Evolutionary conservation across 2,797 vertebrate genomes (phyloP).

Genomic region (Tenualosa thibaudeaui): DNA sequence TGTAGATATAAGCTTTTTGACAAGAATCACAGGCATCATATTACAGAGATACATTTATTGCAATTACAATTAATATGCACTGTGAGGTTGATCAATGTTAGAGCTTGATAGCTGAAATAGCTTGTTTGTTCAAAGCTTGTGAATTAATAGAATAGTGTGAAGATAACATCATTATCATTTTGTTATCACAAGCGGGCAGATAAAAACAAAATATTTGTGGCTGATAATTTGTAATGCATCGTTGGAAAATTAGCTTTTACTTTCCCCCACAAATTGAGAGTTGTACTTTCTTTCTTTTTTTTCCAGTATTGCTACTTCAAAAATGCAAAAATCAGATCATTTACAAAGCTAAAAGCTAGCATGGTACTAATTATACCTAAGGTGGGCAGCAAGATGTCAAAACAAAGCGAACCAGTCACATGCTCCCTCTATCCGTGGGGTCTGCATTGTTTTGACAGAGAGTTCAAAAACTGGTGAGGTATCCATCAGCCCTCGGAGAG

Average conservation of each 20-base stretch:
- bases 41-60: not conserved
- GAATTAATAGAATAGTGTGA: not conserved
- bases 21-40: not conserved
- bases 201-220: not conserved
- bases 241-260: not conserved
- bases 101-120: not conserved
- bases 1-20: not conserved
- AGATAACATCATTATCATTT: not conserved
- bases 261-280: not conserved
- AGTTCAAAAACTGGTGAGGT: too few relatives aligned
- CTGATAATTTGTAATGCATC: not conserved
- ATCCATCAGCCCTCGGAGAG: too few relatives aligned
- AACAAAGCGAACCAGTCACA: too few relatives aligned
- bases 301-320: not conserved
- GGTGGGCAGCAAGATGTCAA: too few relatives aligned
- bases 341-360: too few relatives aligned
- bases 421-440: too few relatives aligned
- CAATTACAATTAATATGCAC: not conserved
- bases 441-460: too few relatives aligned
- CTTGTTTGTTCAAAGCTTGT: slow-evolving; percentile 4
- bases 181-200: not conserved
- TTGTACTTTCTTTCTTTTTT: not conserved
- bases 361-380: too few relatives aligned
- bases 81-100: not conserved
- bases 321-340: too few relatives aligned